Evolutionary conservation across 2,797 vertebrate genomes (phyloP).

Genomic region (Cossypha niveicapilla): DNA sequence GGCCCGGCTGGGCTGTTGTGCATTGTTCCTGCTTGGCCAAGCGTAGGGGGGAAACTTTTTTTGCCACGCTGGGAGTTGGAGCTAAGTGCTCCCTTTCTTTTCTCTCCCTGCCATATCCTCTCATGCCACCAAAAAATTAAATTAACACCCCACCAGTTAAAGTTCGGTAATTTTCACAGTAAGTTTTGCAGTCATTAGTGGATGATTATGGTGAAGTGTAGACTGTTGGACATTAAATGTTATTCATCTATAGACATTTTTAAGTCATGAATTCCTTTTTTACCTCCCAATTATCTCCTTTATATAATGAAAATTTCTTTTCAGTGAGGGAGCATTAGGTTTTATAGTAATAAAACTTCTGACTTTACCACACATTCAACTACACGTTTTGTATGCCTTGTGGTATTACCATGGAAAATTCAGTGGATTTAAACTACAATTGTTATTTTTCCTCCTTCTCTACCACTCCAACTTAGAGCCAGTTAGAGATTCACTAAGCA

Average conservation of each 20-base stretch:
- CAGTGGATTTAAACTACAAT: background rate
- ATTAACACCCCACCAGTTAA: conserved; percentile 34
- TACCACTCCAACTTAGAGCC: background rate
- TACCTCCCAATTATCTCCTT: background rate
- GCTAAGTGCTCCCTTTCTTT: conserved; percentile 53
- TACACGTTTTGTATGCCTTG: background rate
- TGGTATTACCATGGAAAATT: conserved; percentile 14
- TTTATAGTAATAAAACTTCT: conserved; percentile 20
- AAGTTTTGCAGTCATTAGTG: conserved; percentile 41
- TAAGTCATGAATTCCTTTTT: background rate
- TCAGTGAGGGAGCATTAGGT: background rate
- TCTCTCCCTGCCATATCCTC: background rate
- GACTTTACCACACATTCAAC: background rate
- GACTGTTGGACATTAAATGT: background rate
- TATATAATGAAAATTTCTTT: background rate
- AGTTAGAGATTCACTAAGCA: background rate
- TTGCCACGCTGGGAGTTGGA: background rate
- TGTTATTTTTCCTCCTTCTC: background rate
- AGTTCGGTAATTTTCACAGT: background rate
- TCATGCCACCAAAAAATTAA: conserved; percentile 38
- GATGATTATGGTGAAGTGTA: background rate
- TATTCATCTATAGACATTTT: background rate
- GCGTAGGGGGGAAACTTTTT: background rate
- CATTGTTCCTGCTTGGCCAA: conserved; percentile 49
- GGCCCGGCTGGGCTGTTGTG: background rate